Base-by-base conservation (phyloP, 64 coral and sea anemone species). In the Dendronephthya gigantea region DNA sequence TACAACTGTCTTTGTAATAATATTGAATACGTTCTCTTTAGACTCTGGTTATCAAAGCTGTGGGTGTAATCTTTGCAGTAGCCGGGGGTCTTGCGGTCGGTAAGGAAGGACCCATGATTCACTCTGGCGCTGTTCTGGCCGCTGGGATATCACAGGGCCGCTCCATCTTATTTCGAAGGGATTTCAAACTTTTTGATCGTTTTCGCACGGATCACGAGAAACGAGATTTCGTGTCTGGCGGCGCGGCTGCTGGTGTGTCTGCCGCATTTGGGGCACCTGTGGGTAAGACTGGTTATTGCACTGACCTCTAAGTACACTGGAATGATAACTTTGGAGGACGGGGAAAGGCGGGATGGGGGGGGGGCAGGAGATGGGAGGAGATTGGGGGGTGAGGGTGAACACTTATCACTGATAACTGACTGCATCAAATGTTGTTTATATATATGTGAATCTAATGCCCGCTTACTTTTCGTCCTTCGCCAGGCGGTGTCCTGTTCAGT, bases 41-140 rank as follows among this genome's bases (percentile, higher is more conserved):
- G 95, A 98, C 95, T 10, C 66, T 98, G 29, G 0, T 98, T 38
- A 87, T 90, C 6, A 98, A 98, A 90, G 87, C 91, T 43, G 70
- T 98, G 51, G 95, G 95, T 23, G 95, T 98, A 30, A 86, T 98
- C 66, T 98, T 98, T 27, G 93, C 95, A 40, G 95, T 98, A 39
- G 88, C 90, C 38, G 95, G 95, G n/a, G 95, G 95, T 17, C 82
- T 98, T 2, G 89, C 95, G 35, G 90, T 90, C 62, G 95, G 95
- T 25, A 98, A 98, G 33, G 95, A 98, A 86, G 95, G 95, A 2
- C 95, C 95, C 32, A 98, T 98, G 95, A 98, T 98, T 49, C 95
- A 98, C 81, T 84, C 95, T 35, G 95, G 95, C 35, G 92, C 95
- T 36, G 95, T 98, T 27, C 83, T 98, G 30, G 95, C 95, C 70